Base-by-base conservation (phyloP, 2,113 vertebrate genomes). In the Triplophysa siluroides region DNA sequence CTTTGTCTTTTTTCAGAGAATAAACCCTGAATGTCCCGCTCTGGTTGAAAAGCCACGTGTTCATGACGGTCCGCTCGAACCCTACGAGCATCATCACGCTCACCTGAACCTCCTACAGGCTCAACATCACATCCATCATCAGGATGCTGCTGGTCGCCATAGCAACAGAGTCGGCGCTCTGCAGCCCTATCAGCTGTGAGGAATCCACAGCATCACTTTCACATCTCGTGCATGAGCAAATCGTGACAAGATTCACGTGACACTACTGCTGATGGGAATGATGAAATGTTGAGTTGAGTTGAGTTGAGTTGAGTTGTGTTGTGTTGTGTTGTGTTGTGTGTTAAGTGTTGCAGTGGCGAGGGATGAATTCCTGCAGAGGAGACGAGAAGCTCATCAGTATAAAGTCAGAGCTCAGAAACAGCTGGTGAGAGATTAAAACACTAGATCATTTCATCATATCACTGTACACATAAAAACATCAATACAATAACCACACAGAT, bases 371-470 rank as follows among this genome's bases (percentile, higher is more conserved):
- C 91, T 96, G 80, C 95, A 95, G 88, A 94, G 96, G 83, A 90
- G 89, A 85, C 88, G 87, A 4, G 95, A 96, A 85, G 96, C 96
- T 50, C 91, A 92, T 73, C 93, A 92, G 80, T 95, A 96, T 89
- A 98, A 96, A 83, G 83, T 96, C 87, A 94, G 96, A 89, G 95
- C 95, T 71, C 94, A 98, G 90, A 95, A 95, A 82, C 95, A 98
- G 77, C 88, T 98, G 95, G 96, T 97, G 84, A 88, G 92, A 85
- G 18, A 38, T 0, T 7, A 38, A 38, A 38, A 61, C 19, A 61
- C 8, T 5, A 52, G 10, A 72, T 52, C 3, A 16, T 14, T 52
- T 3, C 50, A 14, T 4, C 18, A 16, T n/a, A 19, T 6, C 14
- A 54, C 13, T 56, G 18, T 8, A 5, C 19, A n/a, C 54, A 56